phyloP scores from a whole-genome alignment of 2,113 vertebrate genomes.

The Callipepla squamata region DNA sequence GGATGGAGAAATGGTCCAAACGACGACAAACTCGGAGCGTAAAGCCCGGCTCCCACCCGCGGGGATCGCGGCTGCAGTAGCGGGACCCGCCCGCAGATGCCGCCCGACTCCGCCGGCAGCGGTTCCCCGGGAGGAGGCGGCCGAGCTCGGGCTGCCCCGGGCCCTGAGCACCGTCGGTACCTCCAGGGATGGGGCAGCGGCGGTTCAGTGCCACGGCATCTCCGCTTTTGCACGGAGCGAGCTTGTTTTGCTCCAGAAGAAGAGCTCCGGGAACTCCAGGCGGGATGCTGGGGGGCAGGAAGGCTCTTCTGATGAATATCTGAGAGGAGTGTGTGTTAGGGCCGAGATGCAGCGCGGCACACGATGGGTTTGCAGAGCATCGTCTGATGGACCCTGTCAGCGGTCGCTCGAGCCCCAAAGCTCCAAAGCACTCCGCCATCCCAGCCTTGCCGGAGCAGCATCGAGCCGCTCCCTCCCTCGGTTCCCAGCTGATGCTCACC shows the following conservation, averaged over 20 bases:
- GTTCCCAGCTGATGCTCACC: background rate
- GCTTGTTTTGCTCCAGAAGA: background rate
- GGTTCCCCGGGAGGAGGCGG: too few relatives aligned
- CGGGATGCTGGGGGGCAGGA: background rate
- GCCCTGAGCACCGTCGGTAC: too few relatives aligned
- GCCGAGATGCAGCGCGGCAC: background rate
- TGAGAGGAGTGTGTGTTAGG: background rate
- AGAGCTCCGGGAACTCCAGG: background rate
- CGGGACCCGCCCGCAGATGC: constrained; percentile 59
- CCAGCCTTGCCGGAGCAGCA: background rate
- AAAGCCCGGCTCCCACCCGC: background rate
- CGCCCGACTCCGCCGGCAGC: constrained; percentile 64
- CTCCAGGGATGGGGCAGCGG: too few relatives aligned
- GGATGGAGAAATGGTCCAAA: background rate
- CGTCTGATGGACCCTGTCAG: background rate
- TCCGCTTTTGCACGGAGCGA: too few relatives aligned
- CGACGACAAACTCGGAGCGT: too few relatives aligned
- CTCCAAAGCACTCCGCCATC: background rate
- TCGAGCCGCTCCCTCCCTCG: background rate
- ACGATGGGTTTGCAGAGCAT: background rate
- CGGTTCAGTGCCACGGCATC: too few relatives aligned
- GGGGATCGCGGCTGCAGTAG: constrained; percentile 12
- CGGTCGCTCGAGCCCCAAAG: background rate
- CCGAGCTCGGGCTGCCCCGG: too few relatives aligned
- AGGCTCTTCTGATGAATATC: background rate